These are phyloP conservation scores for Macaca mulatta DNA, from an alignment of 2,113 vertebrate species.

Conservation along the genomic window DNA sequence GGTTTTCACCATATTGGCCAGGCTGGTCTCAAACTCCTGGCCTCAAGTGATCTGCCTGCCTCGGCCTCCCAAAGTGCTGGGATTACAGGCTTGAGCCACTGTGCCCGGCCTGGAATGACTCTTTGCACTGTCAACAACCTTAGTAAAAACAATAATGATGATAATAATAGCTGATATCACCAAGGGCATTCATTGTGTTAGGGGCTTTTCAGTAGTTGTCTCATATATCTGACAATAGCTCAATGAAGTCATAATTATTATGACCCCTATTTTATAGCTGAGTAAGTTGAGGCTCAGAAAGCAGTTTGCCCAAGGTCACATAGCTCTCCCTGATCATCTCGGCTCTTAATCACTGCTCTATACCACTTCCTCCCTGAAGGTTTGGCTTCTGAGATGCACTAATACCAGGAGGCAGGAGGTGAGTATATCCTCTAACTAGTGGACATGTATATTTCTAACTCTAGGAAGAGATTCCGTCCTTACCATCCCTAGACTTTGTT, in stretches of 20 bases:
- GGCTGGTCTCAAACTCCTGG: no score
- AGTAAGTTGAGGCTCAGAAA: conserved; percentile 21
- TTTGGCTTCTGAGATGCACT: background rate
- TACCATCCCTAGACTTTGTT: background rate
- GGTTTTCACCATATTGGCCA: no score
- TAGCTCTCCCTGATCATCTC: background rate
- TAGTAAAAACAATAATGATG: background rate
- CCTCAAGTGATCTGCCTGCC: no score
- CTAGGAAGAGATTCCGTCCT: background rate
- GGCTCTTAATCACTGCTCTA: background rate
- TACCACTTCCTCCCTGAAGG: background rate
- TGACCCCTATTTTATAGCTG: conserved; percentile 28
- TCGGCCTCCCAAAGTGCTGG: no score
- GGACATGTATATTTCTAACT: background rate
- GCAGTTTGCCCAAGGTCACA: background rate
- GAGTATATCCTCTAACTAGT: background rate
- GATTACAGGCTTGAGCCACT: no score
- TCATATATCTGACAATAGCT: background rate
- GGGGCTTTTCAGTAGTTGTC: background rate
- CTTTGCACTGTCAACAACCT: background rate
- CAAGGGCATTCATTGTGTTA: background rate
- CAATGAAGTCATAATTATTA: background rate
- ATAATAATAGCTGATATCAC: background rate
- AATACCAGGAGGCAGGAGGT: background rate
- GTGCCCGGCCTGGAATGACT: background rate